Conservation (phyloP, 1,140 invertebrate genomes). For the Parapsyche elsis region DNA sequence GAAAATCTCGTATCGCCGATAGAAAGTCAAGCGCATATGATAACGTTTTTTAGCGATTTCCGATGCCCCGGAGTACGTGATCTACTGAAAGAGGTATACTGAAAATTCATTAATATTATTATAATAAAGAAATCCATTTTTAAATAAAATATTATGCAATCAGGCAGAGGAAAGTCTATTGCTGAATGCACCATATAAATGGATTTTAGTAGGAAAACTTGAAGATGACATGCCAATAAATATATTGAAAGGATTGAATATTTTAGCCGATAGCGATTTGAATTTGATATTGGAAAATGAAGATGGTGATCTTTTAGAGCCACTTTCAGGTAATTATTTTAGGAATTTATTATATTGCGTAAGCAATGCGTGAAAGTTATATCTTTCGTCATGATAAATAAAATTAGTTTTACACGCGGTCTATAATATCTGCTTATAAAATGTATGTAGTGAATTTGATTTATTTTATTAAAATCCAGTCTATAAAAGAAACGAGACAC, state of each 20-base stretch:
- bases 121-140: too few species aligned
- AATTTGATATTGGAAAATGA: constrained; percentile 11
- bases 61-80: neutral
- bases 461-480: neutral
- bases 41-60: constrained; percentile 9
- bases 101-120: neutral
- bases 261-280: constrained; percentile 42
- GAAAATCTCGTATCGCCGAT: neutral
- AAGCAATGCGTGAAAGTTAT: too few species aligned
- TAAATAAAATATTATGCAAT: constrained; percentile 9
- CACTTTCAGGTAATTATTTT: constrained; percentile 21
- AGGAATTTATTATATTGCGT: too few species aligned
- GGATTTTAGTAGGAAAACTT: constrained; percentile 15
- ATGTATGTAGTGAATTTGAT: too few species aligned
- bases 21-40: neutral
- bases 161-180: constrained; percentile 28
- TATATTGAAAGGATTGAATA: constrained; percentile 35
- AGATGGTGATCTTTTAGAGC: neutral
- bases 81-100: constrained; percentile 18
- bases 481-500: constrained; percentile 25
- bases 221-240: constrained; percentile 9
- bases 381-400: too few species aligned
- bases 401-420: too few species aligned
- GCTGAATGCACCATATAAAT: constrained; percentile 31
- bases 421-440: too few species aligned